A percentile compares a stretch with the other conserved stretches of the same genome.
phyloP scores from a whole-genome alignment of 2,113 vertebrate species.

The Pollachius pollachius region DNA sequence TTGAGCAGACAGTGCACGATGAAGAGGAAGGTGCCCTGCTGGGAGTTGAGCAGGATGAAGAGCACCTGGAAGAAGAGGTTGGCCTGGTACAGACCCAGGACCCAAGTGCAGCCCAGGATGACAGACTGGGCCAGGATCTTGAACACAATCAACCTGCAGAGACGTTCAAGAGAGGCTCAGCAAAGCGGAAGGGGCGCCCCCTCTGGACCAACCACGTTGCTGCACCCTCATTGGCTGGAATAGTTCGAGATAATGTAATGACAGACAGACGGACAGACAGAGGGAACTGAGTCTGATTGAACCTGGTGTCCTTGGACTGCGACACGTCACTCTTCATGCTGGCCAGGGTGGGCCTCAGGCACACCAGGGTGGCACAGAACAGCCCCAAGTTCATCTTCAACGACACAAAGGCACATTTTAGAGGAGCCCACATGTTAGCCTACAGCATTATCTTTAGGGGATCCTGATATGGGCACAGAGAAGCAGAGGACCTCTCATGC shows the following conservation, averaged over 20 bases:
- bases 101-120: constrained; percentile 64
- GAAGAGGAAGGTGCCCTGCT: constrained; percentile 72
- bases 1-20: constrained; percentile 71
- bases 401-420: neutral
- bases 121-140: constrained; percentile 71
- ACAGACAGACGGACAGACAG: too few relatives aligned
- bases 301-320: constrained; percentile 63
- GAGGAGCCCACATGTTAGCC: neutral
- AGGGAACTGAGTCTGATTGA: too few relatives aligned
- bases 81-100: constrained; percentile 63
- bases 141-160: constrained; percentile 55
- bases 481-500: too few relatives aligned
- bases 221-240: neutral
- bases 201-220: too few relatives aligned
- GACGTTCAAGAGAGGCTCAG: neutral
- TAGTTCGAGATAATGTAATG: too few relatives aligned
- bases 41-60: constrained; percentile 66
- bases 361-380: constrained; percentile 62
- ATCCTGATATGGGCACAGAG: too few relatives aligned
- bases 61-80: constrained; percentile 51
- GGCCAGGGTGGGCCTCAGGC: constrained; percentile 50
- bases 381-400: constrained; percentile 53
- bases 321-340: constrained; percentile 60
- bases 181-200: neutral
- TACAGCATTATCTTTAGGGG: too few relatives aligned